Evolutionary conservation across 1,140 invertebrate genomes (phyloP).

Genomic region (Globodera ellingtonae): DNA sequence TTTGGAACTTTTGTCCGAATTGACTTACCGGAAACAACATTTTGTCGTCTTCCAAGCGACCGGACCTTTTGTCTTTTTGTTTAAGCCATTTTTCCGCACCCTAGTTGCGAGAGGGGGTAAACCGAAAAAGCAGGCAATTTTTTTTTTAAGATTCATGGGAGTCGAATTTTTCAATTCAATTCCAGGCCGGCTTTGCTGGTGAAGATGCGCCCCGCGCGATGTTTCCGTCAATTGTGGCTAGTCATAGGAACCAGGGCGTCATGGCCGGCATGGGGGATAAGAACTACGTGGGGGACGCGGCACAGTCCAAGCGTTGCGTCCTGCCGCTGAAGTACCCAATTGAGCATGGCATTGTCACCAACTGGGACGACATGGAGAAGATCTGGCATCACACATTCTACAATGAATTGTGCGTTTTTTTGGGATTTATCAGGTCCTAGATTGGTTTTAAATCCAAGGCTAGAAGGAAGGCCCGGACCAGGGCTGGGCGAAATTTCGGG

Average conservation of each 20-base stretch:
- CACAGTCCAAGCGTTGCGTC: conserved; percentile 87
- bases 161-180: background rate
- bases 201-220: conserved; percentile 88
- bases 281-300: conserved; percentile 95
- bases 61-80: background rate
- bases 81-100: no score
- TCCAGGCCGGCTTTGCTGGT: conserved; percentile 82
- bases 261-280: conserved; percentile 98
- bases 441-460: no score
- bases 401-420: conserved; percentile 75
- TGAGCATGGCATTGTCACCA: conserved; percentile 88
- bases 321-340: conserved; percentile 93
- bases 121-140: no score
- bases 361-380: conserved; percentile 97
- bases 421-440: no score
- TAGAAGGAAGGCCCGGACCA: no score
- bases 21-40: no score
- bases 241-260: conserved; percentile 76
- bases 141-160: no score
- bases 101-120: no score
- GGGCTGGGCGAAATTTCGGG: no score
- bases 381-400: conserved; percentile 96
- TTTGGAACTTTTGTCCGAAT: no score
- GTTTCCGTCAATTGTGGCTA: conserved; percentile 73
- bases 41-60: no score